Conservation (phyloP, 2,113 vertebrate genomes). For the Mola mola region DNA sequence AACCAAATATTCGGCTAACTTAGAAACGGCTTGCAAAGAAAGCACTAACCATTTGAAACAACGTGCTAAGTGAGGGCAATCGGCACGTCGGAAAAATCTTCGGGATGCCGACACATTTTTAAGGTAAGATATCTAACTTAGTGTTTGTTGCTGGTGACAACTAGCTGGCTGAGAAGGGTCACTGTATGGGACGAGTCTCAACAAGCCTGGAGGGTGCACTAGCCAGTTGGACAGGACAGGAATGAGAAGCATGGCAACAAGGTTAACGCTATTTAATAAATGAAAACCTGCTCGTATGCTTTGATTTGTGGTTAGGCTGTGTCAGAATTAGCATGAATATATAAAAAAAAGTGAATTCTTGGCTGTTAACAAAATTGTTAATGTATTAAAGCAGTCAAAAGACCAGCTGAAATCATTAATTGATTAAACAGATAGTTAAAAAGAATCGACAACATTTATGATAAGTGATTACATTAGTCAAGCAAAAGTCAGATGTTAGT, state of each 20-base stretch:
- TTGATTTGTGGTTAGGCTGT: not conserved
- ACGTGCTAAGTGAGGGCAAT: not conserved
- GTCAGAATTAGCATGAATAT: not conserved
- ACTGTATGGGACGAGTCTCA: constrained; percentile 30
- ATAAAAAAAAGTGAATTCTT: not conserved
- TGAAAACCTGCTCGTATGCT: too few relatives aligned
- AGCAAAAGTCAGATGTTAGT: too few relatives aligned
- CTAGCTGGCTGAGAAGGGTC: not conserved
- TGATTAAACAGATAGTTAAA: too few relatives aligned
- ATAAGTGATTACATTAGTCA: too few relatives aligned
- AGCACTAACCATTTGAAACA: not conserved
- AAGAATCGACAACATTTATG: not conserved
- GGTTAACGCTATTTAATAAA: not conserved
- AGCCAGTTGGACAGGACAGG: not conserved
- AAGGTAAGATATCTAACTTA: constrained; percentile 61
- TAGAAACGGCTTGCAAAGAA: constrained; percentile 14
- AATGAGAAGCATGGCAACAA: not conserved
- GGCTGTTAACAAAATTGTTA: not conserved
- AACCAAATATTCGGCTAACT: constrained; percentile 43
- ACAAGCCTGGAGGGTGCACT: not conserved
- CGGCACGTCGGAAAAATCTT: not conserved
- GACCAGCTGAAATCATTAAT: too few relatives aligned
- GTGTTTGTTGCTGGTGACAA: constrained; percentile 19
- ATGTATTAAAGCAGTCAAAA: too few relatives aligned
- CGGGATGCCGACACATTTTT: not conserved